These are phyloP conservation scores for Oncopodura yosiiana DNA, from an alignment of 1,140 invertebrate species.

Conservation along the genomic window DNA sequence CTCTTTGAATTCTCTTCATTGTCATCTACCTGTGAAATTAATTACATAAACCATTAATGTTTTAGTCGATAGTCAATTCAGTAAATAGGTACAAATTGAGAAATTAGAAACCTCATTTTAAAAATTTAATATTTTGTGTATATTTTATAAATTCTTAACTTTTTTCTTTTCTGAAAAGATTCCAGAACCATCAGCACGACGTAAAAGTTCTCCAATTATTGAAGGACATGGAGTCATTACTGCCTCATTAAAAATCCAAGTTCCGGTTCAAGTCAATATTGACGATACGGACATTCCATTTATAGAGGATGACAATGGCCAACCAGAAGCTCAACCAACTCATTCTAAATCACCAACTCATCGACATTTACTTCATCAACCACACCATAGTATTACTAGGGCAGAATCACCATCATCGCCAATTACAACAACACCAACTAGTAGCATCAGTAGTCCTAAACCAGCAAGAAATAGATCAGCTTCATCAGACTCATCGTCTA, in stretches of 20 bases:
- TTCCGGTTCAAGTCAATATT: conserved; percentile 43
- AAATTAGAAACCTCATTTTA: conserved; percentile 5
- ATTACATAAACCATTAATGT: no score
- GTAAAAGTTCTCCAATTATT: conserved; percentile 29
- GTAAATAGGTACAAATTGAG: conserved; percentile 31
- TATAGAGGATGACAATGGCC: conserved; percentile 49
- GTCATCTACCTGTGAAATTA: no score
- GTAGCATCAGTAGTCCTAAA: background rate
- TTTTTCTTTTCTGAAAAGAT: conserved; percentile 21
- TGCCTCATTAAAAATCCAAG: conserved; percentile 57
- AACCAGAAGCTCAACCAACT: background rate
- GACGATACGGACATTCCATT: conserved; percentile 61
- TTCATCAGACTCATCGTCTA: background rate
- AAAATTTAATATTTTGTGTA: background rate
- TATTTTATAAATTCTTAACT: background rate
- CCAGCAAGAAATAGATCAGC: background rate
- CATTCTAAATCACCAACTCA: no score
- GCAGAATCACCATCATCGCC: no score
- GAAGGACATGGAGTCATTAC: conserved; percentile 55
- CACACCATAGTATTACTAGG: no score
- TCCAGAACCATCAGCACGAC: conserved; percentile 20
- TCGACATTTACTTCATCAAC: no score
- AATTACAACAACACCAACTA: background rate
- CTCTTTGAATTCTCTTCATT: no score
- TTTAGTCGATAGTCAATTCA: conserved; percentile 26